Evolutionary conservation across 2,113 vertebrate genomes (phyloP).

Genomic region (Dicrurus megarhynchus): DNA sequence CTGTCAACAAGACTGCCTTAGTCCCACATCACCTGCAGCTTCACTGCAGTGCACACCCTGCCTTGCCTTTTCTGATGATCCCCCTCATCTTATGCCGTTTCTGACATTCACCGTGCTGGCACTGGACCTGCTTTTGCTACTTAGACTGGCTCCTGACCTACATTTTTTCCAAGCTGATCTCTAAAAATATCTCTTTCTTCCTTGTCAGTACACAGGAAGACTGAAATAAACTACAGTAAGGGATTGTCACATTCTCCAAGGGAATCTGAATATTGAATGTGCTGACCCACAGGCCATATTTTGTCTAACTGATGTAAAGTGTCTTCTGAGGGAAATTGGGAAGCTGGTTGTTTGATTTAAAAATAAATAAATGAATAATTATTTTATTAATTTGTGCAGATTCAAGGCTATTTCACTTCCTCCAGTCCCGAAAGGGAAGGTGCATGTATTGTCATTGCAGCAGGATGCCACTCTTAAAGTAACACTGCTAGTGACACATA

Average conservation of each 20-base stretch:
- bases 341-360: neutral
- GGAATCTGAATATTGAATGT: neutral
- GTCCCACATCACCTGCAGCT: neutral
- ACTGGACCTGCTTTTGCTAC: neutral
- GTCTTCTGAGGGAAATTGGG: neutral
- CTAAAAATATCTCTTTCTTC: neutral
- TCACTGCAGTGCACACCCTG: neutral
- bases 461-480: neutral
- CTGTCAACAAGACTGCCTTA: neutral
- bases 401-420: neutral
- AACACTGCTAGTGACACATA: neutral
- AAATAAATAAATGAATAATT: neutral
- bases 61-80: neutral
- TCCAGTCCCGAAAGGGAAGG: neutral
- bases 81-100: neutral
- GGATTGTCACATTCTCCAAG: too few relatives aligned
- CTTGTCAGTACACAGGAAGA: neutral
- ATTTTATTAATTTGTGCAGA: neutral
- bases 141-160: neutral
- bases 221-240: neutral
- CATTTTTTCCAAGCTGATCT: neutral
- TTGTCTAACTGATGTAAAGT: neutral
- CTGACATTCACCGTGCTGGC: accelerated
- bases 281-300: neutral
- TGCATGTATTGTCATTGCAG: neutral